phyloP scores from a whole-genome alignment of 2,888 invertebrate genomes.

The Oligia fasciuncula region DNA sequence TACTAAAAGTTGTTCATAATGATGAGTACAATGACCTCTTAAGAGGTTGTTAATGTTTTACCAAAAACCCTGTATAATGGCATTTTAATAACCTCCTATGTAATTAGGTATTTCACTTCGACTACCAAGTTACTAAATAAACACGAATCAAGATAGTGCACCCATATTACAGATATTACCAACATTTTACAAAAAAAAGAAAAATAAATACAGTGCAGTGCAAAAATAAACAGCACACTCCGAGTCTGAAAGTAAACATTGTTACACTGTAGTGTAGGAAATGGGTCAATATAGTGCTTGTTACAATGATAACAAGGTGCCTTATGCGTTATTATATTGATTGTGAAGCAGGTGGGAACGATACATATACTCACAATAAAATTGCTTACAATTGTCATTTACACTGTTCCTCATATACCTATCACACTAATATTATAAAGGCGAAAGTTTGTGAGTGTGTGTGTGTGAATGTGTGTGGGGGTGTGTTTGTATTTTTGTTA shows the following conservation, averaged over 20 bases:
- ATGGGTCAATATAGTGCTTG: conserved; percentile 27
- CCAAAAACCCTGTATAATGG: too few relatives aligned
- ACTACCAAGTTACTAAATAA: not conserved
- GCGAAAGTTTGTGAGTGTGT: too few relatives aligned
- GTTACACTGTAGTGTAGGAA: conserved; percentile 25
- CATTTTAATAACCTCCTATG: too few relatives aligned
- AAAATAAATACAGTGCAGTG: conserved; percentile 12
- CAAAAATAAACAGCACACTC: conserved; percentile 40
- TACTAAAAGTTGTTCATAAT: too few relatives aligned
- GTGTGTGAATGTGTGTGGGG: too few relatives aligned
- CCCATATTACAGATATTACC: not conserved
- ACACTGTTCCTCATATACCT: too few relatives aligned
- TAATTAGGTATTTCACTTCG: too few relatives aligned
- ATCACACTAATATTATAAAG: too few relatives aligned
- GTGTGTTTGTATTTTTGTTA: too few relatives aligned
- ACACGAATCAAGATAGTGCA: not conserved
- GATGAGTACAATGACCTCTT: too few relatives aligned
- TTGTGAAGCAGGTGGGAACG: conserved; percentile 8
- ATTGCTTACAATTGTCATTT: conserved; percentile 11
- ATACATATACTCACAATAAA: not conserved
- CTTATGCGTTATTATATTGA: conserved; percentile 39
- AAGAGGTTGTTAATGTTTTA: too few relatives aligned
- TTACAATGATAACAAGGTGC: conserved; percentile 13
- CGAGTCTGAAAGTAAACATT: conserved; percentile 30
- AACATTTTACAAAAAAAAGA: not conserved